Evolutionary conservation across 2,113 vertebrate genomes (phyloP).

Genomic region (Rhea pennata): DNA sequence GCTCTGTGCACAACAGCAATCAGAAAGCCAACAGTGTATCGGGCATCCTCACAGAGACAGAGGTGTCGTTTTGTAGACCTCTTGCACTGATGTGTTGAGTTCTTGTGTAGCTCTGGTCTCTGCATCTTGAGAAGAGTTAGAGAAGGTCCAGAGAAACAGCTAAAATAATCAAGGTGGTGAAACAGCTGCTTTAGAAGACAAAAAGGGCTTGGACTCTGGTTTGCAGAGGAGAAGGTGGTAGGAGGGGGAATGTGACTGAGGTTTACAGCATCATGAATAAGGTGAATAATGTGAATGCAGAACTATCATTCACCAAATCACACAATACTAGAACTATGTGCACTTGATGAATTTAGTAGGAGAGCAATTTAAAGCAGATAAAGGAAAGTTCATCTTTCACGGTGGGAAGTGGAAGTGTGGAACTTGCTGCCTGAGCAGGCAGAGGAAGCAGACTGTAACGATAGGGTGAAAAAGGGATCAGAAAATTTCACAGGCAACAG

Average conservation of each 20-base stretch:
- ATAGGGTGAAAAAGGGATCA: neutral
- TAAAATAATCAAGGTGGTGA: neutral
- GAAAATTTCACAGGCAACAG: neutral
- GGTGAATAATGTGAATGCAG: neutral
- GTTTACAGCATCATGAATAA: neutral
- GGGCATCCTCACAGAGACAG: neutral
- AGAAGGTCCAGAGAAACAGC: neutral
- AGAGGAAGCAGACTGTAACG: neutral
- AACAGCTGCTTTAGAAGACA: neutral
- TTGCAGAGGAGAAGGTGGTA: neutral
- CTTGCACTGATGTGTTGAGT: neutral
- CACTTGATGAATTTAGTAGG: neutral
- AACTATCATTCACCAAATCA: neutral
- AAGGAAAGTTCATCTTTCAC: neutral
- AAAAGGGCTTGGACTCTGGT: rapidly evolving
- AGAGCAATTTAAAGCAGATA: neutral
- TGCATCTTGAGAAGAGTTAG: neutral
- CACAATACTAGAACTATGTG: rapidly evolving
- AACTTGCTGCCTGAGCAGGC: neutral
- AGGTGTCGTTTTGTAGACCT: neutral
- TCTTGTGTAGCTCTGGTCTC: neutral
- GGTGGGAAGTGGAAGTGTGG: neutral
- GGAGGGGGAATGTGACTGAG: neutral
- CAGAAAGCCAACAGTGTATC: neutral
- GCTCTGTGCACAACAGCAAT: neutral